Percentiles rank a stretch among this genome's conserved stretches.
phyloP scores from a whole-genome alignment of 1,140 invertebrate genomes.

The Bombus consobrinus region DNA sequence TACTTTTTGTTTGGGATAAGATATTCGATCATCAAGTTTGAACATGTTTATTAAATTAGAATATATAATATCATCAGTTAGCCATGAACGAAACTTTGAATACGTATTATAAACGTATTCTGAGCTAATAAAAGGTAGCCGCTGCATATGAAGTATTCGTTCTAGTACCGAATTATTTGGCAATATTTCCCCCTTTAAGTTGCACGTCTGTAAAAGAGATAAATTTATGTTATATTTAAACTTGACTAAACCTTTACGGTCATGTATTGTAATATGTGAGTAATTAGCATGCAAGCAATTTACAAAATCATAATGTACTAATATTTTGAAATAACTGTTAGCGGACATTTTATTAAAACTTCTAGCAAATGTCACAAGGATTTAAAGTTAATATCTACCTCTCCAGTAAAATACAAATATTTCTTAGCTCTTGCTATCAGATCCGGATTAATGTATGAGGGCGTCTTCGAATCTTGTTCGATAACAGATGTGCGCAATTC shows the following conservation, averaged over 20 bases:
- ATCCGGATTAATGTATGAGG: conserved; percentile 16
- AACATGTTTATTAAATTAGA: conserved; percentile 58
- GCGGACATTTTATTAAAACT: not conserved
- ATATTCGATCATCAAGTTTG: not conserved
- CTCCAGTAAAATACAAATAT: conserved; percentile 25
- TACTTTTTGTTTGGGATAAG: conserved; percentile 19
- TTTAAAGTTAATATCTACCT: conserved; percentile 34
- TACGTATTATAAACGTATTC: conserved; percentile 74
- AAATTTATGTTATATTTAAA: not conserved
- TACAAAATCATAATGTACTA: not conserved
- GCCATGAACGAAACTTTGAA: conserved; percentile 62
- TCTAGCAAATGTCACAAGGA: not conserved
- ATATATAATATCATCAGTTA: conserved; percentile 75
- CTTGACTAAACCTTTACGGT: not conserved
- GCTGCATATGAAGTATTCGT: conserved; percentile 76
- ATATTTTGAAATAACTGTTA: not conserved
- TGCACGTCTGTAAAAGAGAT: conserved; percentile 60
- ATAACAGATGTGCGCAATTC: not conserved
- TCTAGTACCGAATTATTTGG: conserved; percentile 74
- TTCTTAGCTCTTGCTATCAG: conserved; percentile 29
- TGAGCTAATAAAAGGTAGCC: conserved; percentile 68
- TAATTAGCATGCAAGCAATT: not conserved
- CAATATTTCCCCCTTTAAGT: conserved; percentile 66
- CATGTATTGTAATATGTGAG: not conserved
- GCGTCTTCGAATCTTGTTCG: not conserved